Evolutionary conservation across 2,888 invertebrate genomes (phyloP), one percentile per base, ranked within the genome.

Genomic region (Hemistola chrysoprasaria): DNA sequence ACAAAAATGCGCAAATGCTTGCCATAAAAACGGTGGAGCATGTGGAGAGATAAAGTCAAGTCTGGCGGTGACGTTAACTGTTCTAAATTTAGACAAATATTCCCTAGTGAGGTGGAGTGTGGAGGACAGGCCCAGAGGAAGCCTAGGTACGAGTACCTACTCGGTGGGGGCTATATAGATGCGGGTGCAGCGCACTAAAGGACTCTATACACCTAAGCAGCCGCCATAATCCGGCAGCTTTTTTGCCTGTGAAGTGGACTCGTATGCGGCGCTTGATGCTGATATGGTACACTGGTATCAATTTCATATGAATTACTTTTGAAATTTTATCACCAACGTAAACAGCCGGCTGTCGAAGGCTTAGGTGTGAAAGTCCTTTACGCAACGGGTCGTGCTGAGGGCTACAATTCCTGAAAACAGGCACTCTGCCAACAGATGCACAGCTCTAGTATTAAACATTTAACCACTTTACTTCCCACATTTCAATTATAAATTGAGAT

Each of bases 381-480:
- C n/a, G n/a, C n/a, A n/a, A 40, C 47, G 52, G 55, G 48, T 47
- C 47, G 51, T 59, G 42, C 46, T 46, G 40, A 59, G 55, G 59
- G 63, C 66, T 59, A 68, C 66, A 62, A 65, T 63, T 66, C 62
- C 59, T 59, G 53, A 59, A 60, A 63, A 57, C 62, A 71, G 80
- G 80, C 83, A 76, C 64, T 53, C 54, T 78, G 81, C 82, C 83
- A 82, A 78, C 70, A 57, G 66, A 63, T 59, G 66, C 64, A 65
- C 60, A 56, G 59, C 49, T 55, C 49, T 61, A 66, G 62, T 56
- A 61, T 53, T 59, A 53, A 59, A 56, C 57, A 62, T 62, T 64
- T 53, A 65, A 65, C 59, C 54, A 59, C 60, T 52, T 50, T 50
- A 57, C 62, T 29, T n/a, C 51, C 57, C 50, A 55, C 49, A 52